A percentile compares a stretch with the other conserved stretches of the same genome.
phyloP scores from a whole-genome alignment of 2,888 invertebrate species.

The Eurytoma adleriae region DNA sequence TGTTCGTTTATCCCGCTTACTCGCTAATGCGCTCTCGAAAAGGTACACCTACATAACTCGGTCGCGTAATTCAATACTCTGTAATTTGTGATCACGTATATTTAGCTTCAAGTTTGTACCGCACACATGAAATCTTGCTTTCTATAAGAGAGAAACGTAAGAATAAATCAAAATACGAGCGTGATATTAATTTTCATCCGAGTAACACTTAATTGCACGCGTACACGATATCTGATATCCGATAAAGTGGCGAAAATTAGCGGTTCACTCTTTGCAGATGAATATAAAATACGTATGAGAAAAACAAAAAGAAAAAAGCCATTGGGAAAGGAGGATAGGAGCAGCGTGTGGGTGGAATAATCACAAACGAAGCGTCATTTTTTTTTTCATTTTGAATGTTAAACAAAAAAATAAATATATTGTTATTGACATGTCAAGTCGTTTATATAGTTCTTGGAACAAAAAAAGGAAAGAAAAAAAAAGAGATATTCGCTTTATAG shows the following conservation, averaged over 20 bases:
- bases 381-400: constrained; percentile 38
- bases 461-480: constrained; percentile 46
- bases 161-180: background rate
- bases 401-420: constrained; percentile 58
- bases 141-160: constrained; percentile 14
- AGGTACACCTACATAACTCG: constrained; percentile 17
- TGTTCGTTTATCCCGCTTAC: background rate
- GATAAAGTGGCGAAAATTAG: background rate
- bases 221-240: too few species aligned
- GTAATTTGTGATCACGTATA: constrained; percentile 39
- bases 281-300: constrained; percentile 2
- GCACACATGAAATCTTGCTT: constrained; percentile 35
- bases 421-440: constrained; percentile 57
- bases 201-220: too few species aligned
- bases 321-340: constrained; percentile 33
- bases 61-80: constrained; percentile 29
- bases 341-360: constrained; percentile 43
- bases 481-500: constrained; percentile 32
- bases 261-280: background rate
- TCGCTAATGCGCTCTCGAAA: constrained; percentile 26
- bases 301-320: background rate
- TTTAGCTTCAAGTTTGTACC: constrained; percentile 36
- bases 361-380: constrained; percentile 40
- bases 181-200: background rate
- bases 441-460: constrained; percentile 44